A percentile compares a stretch with the other conserved stretches of the same genome.
phyloP scores from a whole-genome alignment of 2,888 invertebrate genomes.

The Capitulum mitella region DNA sequence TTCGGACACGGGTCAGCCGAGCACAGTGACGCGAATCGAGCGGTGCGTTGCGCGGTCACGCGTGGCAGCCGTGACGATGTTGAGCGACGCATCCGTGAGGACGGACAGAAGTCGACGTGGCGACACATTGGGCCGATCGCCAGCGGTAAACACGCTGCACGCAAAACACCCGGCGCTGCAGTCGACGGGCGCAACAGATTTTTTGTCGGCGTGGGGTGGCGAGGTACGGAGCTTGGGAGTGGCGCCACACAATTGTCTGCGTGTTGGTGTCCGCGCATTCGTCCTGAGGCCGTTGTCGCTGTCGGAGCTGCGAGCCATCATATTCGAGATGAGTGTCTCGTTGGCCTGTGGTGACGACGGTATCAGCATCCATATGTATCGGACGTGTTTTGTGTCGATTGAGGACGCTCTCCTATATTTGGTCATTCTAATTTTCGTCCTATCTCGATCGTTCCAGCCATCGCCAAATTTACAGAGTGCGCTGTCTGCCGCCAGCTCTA shows the following conservation, averaged over 20 bases:
- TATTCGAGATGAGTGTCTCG: no score
- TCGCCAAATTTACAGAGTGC: no score
- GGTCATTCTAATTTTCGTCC: no score
- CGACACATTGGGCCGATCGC: not conserved
- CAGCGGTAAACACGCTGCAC: not conserved
- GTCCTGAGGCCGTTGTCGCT: no score
- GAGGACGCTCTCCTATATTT: no score
- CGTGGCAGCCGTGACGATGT: not conserved
- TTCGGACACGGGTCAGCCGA: not conserved
- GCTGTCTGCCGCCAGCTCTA: no score
- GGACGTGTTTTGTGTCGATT: no score
- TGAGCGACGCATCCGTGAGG: not conserved
- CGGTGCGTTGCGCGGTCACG: not conserved
- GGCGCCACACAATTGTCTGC: not conserved
- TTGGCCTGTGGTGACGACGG: no score
- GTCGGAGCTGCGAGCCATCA: no score
- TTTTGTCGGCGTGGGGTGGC: not conserved
- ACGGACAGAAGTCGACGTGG: not conserved
- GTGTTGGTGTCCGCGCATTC: no score
- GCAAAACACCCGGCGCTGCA: not conserved
- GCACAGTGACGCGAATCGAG: not conserved
- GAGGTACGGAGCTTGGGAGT: not conserved
- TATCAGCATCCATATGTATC: no score
- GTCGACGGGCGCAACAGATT: not conserved
- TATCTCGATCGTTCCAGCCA: no score